Base-by-base conservation (phyloP, 2,797 vertebrate species). In the Microctenopoma lineatum region DNA sequence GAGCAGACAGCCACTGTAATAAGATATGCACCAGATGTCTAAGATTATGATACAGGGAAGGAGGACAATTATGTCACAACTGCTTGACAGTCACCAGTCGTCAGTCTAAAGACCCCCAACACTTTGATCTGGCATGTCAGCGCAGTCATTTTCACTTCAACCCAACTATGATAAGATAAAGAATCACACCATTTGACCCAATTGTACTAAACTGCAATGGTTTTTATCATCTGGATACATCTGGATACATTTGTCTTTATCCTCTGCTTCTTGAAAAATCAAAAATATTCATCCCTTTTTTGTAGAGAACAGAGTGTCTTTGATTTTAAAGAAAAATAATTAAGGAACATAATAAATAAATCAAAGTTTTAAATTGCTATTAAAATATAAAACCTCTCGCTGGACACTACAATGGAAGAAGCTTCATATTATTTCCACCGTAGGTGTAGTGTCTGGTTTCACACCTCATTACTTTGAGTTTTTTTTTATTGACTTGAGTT, bases 261-360 rank as follows among this genome's bases (percentile, higher is more conserved):
- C 60, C 50, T 12, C 39, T 57, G 61, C 15, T 29, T 59, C 63
- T 75, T 67, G 0, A 10, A 68, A 58, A 53, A 60, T 41, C 62
- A 59, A 66, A 77, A 67, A 41, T 53, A 80, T 82, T 85, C 84
- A 81, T 72, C 62, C 77, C 59, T 21, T 21, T 21, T 21, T 21
- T 21, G 21, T 21, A 21, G 21, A 21, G 21, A 21, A 21, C 21
- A 21, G 21, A 21, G 21, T 21, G 21, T 21, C 1, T 21, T 21
- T 21, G 21, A 21, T 21, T 21, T 21, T 21, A 21, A 21, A 21
- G 21, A 21, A 21, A 21, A 21, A 21, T 1, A 1, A 21, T 21
- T 21, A 21, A 21, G 21, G 21, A 21, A 21, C 21, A 21, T 21
- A 1, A 21, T 21, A 21, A 21, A 21, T 21, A 21, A 21, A 21